Evolutionary conservation across 1,140 invertebrate species (phyloP).

Genomic region (Penaeus indicus): DNA sequence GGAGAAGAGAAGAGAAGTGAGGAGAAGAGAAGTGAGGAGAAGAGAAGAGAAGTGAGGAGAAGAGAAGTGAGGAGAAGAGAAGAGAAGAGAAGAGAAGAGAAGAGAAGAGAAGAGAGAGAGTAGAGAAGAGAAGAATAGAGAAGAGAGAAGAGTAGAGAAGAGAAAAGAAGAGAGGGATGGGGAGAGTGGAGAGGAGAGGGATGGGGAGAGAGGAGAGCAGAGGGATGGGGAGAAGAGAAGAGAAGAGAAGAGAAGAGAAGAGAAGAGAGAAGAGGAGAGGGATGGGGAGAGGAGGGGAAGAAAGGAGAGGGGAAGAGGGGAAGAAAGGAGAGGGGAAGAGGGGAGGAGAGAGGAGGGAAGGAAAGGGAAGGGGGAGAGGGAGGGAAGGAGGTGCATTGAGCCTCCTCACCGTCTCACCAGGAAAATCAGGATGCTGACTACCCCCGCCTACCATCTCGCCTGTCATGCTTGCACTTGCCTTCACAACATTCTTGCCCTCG

Average conservation of each 20-base stretch:
- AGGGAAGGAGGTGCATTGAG: too few species aligned
- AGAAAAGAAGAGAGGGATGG: neutral
- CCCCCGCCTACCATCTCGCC: too few species aligned
- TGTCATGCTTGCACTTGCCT: too few species aligned
- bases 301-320: neutral
- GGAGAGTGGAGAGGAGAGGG: neutral
- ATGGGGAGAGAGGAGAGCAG: too few species aligned
- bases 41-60: neutral
- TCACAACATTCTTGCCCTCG: too few species aligned
- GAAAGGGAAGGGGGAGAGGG: too few species aligned
- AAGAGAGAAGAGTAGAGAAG: neutral
- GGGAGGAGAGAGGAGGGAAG: too few species aligned
- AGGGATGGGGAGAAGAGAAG: neutral
- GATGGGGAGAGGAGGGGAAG: neutral
- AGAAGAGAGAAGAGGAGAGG: neutral
- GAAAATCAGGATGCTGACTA: too few species aligned
- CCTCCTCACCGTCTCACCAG: too few species aligned
- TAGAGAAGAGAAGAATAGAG: neutral
- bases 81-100: neutral
- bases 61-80: neutral
- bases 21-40: too few species aligned
- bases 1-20: too few species aligned
- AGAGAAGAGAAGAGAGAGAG: slow-evolving; percentile 3
- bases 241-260: neutral
- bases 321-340: too few species aligned